Evolutionary conservation across 2,888 invertebrate species (phyloP).

Genomic region (Agrotis clavis): DNA sequence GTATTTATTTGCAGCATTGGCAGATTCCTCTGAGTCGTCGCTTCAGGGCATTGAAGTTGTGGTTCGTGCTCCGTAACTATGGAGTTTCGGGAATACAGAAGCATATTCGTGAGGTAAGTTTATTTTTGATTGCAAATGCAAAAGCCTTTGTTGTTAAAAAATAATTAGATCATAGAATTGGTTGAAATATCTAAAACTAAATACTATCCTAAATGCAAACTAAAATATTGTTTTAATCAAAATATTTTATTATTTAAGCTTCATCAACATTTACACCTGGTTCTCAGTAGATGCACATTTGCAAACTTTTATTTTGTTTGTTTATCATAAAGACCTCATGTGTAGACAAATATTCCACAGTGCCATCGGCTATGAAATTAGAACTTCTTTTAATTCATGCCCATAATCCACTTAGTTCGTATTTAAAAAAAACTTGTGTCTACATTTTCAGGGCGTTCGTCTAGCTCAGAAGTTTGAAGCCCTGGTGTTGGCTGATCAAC

Average conservation of each 20-base stretch:
- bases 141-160: too few relatives aligned
- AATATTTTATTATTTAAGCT: too few relatives aligned
- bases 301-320: too few relatives aligned
- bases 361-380: too few relatives aligned
- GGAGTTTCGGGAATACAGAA: constrained; percentile 97
- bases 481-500: constrained; percentile 94
- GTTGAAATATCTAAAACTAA: too few relatives aligned
- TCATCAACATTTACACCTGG: not conserved
- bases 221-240: too few relatives aligned
- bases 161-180: too few relatives aligned
- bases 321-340: too few relatives aligned
- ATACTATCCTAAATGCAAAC: too few relatives aligned
- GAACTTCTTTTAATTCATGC: not conserved
- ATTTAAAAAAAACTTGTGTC: not conserved
- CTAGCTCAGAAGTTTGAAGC: constrained; percentile 98
- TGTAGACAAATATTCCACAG: too few relatives aligned
- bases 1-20: constrained; percentile 95
- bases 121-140: not conserved
- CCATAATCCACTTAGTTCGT: not conserved
- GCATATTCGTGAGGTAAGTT: constrained; percentile 96
- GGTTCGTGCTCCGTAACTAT: constrained; percentile 99
- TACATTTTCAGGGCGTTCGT: constrained; percentile 93
- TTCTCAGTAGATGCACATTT: not conserved
- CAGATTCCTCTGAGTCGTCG: constrained; percentile 98
- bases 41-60: constrained; percentile 97